Evolutionary conservation across 2,888 invertebrate species (phyloP), one percentile per base, ranked within the genome.

Genomic region (Ormyrus labotus): DNA sequence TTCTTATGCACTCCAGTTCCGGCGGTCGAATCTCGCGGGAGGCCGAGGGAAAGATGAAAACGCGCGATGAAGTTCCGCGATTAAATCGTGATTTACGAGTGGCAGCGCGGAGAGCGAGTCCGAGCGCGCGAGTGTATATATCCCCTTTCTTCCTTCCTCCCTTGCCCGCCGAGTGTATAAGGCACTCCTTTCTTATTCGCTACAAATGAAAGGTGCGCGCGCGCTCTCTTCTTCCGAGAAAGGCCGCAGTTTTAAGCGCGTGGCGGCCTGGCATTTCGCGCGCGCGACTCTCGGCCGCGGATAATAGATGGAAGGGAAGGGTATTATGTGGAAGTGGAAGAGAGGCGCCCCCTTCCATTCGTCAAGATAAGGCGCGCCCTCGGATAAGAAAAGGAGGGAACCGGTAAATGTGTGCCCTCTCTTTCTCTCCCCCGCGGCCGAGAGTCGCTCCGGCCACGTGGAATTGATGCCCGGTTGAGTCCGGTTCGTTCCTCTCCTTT

Each of bases 11-110:
- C n/a, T 48, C 13, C 50, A n/a, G 10, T 51, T 9, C 34, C 60
- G 60, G 50, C 48, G 47, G n/a, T 61, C 51, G 67, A 13, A 48
- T 67, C 65, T 72, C 79, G 51, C 69, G 70, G 48, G 51, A 58
- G 69, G 45, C 74, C 69, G 57, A 64, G 48, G 47, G 47, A 72
- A 55, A 78, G 53, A 78, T 77, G 77, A 77, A 81, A 77, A 77
- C 47, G 81, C 34, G 34, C 78, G 75, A 81, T 81, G 69, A 78
- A 63, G 71, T 63, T 13, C 11, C 67, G 57, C 78, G 81, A 81
- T 81, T 81, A 81, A 81, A 78, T 78, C 71, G 81, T 81, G 81
- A 81, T 81, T 81, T 81, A 81, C 73, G 81, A 74, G 70, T 47
- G 68, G 48, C 68, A 34, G 55, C 76, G 61, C 1, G 19, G 19